Base-by-base conservation (phyloP, 2,797 vertebrate genomes). In the Syncerus caffer region DNA sequence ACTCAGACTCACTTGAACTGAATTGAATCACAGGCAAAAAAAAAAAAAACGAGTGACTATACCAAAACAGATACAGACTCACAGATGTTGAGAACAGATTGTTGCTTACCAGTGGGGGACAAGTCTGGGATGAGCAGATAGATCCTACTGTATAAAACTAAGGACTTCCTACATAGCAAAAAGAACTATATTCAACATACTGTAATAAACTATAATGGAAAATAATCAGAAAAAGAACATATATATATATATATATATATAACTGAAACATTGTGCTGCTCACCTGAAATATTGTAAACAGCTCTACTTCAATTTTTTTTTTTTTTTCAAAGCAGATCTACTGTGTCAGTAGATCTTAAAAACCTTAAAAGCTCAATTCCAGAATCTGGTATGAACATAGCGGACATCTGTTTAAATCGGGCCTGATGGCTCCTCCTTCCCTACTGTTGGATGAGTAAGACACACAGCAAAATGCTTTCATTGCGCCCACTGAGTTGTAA, bases 191-290 rank as follows among this genome's bases (percentile, higher is more conserved):
- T 14, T 76, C 42, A 45, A 11, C 42, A 21, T 38, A 38, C n/a
- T 71, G 2, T 12, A 12, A 71, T 71, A 3, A 21, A 38, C 17
- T 71, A 21, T 12, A 71, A 21, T 71, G n/a, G 9, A 6, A 71
- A 21, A 71, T 11, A 34, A 6, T 38, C n/a, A 71, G 9, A 71
- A 38, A 71, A 71, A 21, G 3, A 4, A 2, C 7, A 64, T 9
- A 34, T 2, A 5, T 14, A 45, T 15, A 27, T 25, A 7, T 15
- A 27, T 25, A 7, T 42, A 42, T 34, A 34, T 34, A 34, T 42
- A 25, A 7, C 0, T 0, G 13, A 45, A 7, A 25, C 23, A 45
- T 0, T 9, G 2, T 45, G 74, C 42, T 76, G 0, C 29, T 27
- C 3, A 45, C 25, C 13, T 76, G 38, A 27, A 45, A 45, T 76